phyloP scores from a whole-genome alignment of 2,113 vertebrate genomes.

The Mixornis gularis region DNA sequence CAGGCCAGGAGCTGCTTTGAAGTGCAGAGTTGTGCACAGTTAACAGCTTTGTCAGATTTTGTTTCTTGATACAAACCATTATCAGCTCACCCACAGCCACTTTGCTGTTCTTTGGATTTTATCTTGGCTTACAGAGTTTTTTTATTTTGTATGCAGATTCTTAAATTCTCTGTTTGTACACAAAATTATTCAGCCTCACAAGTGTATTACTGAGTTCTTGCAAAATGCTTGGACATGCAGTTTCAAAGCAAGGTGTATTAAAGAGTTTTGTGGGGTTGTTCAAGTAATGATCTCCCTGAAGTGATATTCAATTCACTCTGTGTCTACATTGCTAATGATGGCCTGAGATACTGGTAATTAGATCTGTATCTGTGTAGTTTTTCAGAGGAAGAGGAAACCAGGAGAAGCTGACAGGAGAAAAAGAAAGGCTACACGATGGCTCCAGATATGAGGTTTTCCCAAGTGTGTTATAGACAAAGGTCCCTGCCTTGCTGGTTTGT shows the following conservation, averaged over 20 bases:
- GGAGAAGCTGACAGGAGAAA: background rate
- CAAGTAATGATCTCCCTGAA: slow-evolving; percentile 16
- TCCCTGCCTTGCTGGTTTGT: background rate
- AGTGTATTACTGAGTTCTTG: background rate
- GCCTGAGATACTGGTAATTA: slow-evolving; percentile 6
- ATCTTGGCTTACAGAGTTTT: background rate
- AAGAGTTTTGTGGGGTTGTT: background rate
- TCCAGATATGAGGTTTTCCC: background rate
- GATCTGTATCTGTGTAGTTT: background rate
- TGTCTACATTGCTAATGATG: background rate
- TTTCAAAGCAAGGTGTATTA: slow-evolving; percentile 2
- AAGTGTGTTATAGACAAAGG: background rate
- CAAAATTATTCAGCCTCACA: background rate
- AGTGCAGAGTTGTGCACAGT: fast-evolving
- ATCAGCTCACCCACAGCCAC: background rate
- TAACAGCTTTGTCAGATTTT: background rate
- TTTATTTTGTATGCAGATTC: background rate
- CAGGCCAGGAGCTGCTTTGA: background rate
- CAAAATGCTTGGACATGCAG: background rate
- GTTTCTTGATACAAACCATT: background rate
- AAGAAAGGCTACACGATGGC: background rate
- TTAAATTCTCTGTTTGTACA: background rate
- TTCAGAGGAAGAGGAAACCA: background rate
- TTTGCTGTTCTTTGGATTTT: background rate
- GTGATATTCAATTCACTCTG: background rate